These are phyloP conservation scores for Yponomeuta cagnagella DNA, from an alignment of 2,888 invertebrate species.

Conservation along the genomic window DNA sequence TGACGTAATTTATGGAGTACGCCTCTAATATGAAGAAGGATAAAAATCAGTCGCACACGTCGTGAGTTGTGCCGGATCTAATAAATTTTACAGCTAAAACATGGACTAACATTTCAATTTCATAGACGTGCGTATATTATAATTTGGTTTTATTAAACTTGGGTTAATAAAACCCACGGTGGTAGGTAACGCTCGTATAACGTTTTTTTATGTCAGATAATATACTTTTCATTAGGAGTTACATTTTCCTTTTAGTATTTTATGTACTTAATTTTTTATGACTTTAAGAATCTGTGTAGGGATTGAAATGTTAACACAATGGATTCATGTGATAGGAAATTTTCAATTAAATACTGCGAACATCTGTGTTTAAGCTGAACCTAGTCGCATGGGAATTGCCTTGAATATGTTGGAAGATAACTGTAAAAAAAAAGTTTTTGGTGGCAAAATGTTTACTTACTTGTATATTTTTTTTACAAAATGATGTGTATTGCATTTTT, in stretches of 20 bases:
- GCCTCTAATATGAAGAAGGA: constrained; percentile 42
- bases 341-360: neutral
- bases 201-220: constrained; percentile 66
- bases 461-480: no score
- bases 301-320: constrained; percentile 45
- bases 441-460: no score
- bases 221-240: constrained; percentile 69
- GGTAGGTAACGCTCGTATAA: constrained; percentile 60
- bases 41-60: constrained; percentile 30
- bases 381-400: neutral
- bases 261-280: constrained; percentile 52
- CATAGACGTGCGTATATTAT: constrained; percentile 58
- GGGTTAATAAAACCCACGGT: constrained; percentile 44
- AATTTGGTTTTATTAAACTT: constrained; percentile 57
- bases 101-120: constrained; percentile 64
- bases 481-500: no score
- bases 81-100: constrained; percentile 67
- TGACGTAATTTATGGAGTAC: constrained; percentile 47
- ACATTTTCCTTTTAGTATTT: constrained; percentile 54
- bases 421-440: no score
- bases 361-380: neutral
- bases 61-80: constrained; percentile 45
- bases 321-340: constrained; percentile 28
- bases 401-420: no score
- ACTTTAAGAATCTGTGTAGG: constrained; percentile 36